Percentiles rank a stretch among this genome's conserved stretches.
Conservation (phyloP, 2,888 invertebrate species). For the Automeris io region DNA sequence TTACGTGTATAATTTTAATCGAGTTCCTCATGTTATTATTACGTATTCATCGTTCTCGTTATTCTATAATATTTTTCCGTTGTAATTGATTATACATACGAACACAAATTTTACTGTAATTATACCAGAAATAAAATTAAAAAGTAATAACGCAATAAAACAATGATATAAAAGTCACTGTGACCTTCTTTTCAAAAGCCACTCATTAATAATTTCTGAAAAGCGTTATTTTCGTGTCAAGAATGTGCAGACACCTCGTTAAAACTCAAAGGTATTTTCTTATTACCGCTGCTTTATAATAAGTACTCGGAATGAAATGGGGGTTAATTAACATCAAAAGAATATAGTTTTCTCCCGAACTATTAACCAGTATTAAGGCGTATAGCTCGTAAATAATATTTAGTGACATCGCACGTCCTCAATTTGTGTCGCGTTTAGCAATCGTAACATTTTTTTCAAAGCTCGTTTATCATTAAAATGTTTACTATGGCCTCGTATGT, state of each 20-base stretch:
- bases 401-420: conserved; percentile 49
- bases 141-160: neutral
- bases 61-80: too few species aligned
- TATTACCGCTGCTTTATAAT: conserved; percentile 39
- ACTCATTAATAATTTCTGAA: conserved; percentile 8
- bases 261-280: conserved; percentile 43
- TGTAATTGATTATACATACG: too few species aligned
- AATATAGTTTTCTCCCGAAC: conserved; percentile 46
- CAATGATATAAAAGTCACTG: conserved; percentile 2
- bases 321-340: conserved; percentile 63
- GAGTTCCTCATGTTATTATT: too few species aligned
- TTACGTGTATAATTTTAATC: too few species aligned
- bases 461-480: conserved; percentile 62
- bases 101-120: too few species aligned
- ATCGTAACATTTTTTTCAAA: conserved; percentile 60
- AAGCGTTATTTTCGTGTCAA: conserved; percentile 30
- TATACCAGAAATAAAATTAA: neutral
- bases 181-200: neutral
- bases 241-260: conserved; percentile 36
- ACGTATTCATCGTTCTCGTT: too few species aligned
- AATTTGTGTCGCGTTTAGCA: conserved; percentile 61
- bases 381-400: conserved; percentile 67
- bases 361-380: conserved; percentile 60
- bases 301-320: conserved; percentile 52
- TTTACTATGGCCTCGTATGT: conserved; percentile 43